A percentile compares a stretch with the other conserved stretches of the same genome.
These are phyloP conservation scores for Lepeophtheirus nordmannii DNA, from an alignment of 2,888 invertebrate species.

Conservation along the genomic window DNA sequence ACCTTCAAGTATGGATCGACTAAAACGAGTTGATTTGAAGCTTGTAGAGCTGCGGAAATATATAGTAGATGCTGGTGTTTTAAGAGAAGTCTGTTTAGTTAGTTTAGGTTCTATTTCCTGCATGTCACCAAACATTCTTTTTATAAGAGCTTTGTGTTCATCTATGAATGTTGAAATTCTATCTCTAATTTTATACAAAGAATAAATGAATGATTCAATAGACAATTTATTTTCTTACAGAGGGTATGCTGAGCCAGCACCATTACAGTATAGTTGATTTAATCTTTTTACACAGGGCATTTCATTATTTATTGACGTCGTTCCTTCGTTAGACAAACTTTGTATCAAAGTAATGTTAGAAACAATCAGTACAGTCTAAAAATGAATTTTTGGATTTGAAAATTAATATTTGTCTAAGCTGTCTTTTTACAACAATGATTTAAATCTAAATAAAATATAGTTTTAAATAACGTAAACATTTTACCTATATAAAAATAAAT, in stretches of 20 bases:
- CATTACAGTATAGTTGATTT: conserved; percentile 78
- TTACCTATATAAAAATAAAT: too few species aligned
- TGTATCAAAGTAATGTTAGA: conserved; percentile 24
- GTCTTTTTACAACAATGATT: too few species aligned
- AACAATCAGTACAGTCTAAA: too few species aligned
- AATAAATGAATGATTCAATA: conserved; percentile 5
- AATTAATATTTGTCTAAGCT: too few species aligned
- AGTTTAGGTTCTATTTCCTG: conserved; percentile 37
- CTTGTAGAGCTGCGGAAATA: conserved; percentile 1
- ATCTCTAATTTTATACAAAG: conserved; percentile 14
- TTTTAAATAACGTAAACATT: too few species aligned
- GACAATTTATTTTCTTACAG: conserved; percentile 47
- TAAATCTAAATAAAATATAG: too few species aligned
- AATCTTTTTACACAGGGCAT: conserved; percentile 76
- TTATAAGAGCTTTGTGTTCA: conserved; percentile 81
- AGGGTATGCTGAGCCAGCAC: conserved; percentile 77
- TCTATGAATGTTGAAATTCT: conserved; percentile 81
- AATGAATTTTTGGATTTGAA: too few species aligned
- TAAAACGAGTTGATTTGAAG: not conserved
- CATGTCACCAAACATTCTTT: conserved; percentile 70
- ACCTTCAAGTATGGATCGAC: conserved; percentile 14
- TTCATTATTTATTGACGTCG: conserved; percentile 46
- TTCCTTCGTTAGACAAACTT: conserved; percentile 26
- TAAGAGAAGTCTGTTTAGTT: not conserved
- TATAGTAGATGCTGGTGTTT: conserved; percentile 15